These are phyloP conservation scores for Sialia sialis DNA, from an alignment of 2,113 vertebrate genomes.

Conservation along the genomic window DNA sequence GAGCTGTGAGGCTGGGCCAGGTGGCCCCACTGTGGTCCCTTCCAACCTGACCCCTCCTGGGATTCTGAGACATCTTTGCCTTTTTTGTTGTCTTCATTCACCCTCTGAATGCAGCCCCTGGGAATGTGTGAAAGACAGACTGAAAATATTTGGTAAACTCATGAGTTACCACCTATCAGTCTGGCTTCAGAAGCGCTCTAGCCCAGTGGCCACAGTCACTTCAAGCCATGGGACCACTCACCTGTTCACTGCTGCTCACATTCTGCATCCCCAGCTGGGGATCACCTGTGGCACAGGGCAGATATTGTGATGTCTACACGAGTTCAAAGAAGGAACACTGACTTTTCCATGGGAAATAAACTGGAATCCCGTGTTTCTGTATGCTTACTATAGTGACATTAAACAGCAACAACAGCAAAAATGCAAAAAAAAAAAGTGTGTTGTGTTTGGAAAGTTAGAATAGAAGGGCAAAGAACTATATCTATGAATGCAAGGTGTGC, in stretches of 20 bases:
- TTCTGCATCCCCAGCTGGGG: not conserved
- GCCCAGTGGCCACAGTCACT: not conserved
- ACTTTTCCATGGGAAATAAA: not conserved
- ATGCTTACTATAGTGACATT: not conserved
- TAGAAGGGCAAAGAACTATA: slow-evolving; percentile 10
- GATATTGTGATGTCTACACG: not conserved
- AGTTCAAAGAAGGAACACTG: not conserved
- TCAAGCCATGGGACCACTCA: not conserved
- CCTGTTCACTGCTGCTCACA: not conserved
- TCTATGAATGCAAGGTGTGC: not conserved
- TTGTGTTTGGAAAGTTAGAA: not conserved
- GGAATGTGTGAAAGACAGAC: accelerated
- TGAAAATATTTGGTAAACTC: not conserved
- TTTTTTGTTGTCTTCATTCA: not conserved
- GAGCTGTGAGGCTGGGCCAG: not conserved
- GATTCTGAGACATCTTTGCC: not conserved
- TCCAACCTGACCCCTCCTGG: not conserved
- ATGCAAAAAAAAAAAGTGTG: not conserved
- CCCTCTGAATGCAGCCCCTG: not conserved
- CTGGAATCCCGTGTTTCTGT: not conserved
- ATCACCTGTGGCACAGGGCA: not conserved
- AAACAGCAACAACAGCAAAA: not conserved
- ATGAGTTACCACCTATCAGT: not conserved
- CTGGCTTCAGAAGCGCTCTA: not conserved
- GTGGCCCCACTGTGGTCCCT: not conserved